phyloP scores from a whole-genome alignment of 2,888 invertebrate genomes.

The Lissonota sp. region DNA sequence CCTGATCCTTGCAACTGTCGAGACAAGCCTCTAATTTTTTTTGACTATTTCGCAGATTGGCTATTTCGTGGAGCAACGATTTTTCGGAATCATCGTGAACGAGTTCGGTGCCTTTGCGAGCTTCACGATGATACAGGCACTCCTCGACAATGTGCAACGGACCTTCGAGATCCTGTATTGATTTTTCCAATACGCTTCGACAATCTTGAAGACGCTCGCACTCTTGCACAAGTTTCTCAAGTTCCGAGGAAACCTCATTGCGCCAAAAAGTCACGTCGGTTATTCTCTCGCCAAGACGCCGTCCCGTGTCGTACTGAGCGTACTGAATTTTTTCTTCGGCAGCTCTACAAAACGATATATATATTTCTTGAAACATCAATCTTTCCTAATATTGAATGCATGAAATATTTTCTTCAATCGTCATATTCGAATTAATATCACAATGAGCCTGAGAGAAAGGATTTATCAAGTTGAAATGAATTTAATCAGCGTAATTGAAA shows the following conservation, averaged over 20 bases:
- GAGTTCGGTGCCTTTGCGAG: conserved; percentile 93
- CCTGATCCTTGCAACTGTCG: conserved; percentile 87
- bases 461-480: too few species aligned
- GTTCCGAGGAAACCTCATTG: conserved; percentile 92
- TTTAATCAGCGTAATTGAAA: too few species aligned
- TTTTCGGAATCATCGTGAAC: conserved; percentile 96
- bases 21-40: conserved; percentile 91
- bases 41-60: conserved; percentile 91
- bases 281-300: conserved; percentile 94
- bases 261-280: conserved; percentile 97
- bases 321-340: conserved; percentile 92
- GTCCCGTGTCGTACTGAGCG: conserved; percentile 93
- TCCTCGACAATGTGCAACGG: conserved; percentile 97
- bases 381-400: too few species aligned
- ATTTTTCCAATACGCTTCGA: conserved; percentile 89
- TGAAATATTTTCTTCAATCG: too few species aligned
- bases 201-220: conserved; percentile 89
- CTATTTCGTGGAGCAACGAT: conserved; percentile 92
- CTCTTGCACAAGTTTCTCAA: conserved; percentile 93
- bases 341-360: conserved; percentile 85
- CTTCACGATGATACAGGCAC: conserved; percentile 96
- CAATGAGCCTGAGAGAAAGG: too few species aligned
- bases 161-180: conserved; percentile 92
- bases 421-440: too few species aligned
- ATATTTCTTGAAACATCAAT: too few species aligned